These are phyloP conservation scores for Cataglyphis altisquamis DNA, from an alignment of 2,888 invertebrate genomes.

Conservation along the genomic window DNA sequence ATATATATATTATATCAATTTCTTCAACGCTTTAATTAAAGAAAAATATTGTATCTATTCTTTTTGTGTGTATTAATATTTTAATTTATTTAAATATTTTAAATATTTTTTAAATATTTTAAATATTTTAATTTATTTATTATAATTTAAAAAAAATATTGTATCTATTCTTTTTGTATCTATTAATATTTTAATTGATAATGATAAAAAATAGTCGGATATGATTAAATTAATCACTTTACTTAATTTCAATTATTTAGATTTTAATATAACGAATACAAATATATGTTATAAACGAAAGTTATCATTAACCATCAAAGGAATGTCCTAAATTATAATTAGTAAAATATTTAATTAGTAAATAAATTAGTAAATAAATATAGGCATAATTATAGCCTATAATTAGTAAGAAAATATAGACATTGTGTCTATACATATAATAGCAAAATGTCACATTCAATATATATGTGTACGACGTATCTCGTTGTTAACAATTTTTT, in stretches of 20 bases:
- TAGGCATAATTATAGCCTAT: no score
- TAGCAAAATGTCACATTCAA: not conserved
- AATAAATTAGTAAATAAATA: no score
- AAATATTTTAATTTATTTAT: no score
- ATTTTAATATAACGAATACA: not conserved
- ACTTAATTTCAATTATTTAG: not conserved
- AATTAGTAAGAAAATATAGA: not conserved
- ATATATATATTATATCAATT: not conserved
- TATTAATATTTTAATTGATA: not conserved
- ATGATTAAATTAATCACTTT: not conserved
- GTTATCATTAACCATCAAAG: not conserved
- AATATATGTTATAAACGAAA: not conserved
- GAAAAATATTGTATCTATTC: not conserved
- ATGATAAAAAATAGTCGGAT: not conserved
- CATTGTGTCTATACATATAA: not conserved
- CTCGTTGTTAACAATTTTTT: not conserved
- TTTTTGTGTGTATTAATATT: not conserved
- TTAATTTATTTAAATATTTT: no score
- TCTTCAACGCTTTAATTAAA: not conserved
- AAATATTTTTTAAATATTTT: no score
- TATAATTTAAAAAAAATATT: not conserved
- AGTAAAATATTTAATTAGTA: no score
- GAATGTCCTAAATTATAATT: not conserved
- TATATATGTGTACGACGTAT: not conserved
- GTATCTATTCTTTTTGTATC: not conserved